Conservation (phyloP, 2,113 vertebrate species). For the Etheostoma cragini region DNA sequence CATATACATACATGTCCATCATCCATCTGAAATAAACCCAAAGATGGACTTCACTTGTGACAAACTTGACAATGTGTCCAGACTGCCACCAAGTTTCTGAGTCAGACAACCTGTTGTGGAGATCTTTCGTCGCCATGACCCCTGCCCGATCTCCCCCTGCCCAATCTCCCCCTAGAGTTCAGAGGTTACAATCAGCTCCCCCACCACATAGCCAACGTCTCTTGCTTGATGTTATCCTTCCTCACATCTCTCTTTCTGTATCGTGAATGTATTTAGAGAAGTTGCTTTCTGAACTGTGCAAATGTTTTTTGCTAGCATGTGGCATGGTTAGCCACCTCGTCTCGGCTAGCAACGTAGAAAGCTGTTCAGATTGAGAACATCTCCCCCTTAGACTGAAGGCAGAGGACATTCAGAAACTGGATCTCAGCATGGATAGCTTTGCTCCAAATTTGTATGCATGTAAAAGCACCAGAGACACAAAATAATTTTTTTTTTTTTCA, state of each 20-base stretch:
- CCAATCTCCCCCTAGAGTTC: conserved; percentile 13
- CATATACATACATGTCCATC: too few species aligned
- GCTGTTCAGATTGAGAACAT: too few species aligned
- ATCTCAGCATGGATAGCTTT: too few species aligned
- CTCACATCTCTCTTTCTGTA: conserved; percentile 1
- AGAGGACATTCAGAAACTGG: too few species aligned
- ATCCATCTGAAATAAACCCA: too few species aligned
- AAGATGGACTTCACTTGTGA: background rate
- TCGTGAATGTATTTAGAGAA: background rate
- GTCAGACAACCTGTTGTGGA: background rate
- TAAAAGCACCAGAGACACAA: too few species aligned
- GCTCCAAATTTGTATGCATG: too few species aligned
- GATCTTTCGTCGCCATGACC: background rate
- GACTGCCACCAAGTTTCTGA: background rate
- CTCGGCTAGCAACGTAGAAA: too few species aligned
- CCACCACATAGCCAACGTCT: background rate
- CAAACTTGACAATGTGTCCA: background rate
- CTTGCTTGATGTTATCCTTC: conserved; percentile 6
- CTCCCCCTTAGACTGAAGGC: too few species aligned
- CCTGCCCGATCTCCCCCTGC: background rate
- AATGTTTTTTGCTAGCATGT: background rate
- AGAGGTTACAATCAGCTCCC: conserved; percentile 47
- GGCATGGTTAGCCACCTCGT: too few species aligned
- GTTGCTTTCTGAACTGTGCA: background rate
- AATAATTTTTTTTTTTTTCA: too few species aligned